These are phyloP conservation scores for Platyrinchus mystaceus DNA, from an alignment of 2,797 vertebrate species.

Conservation along the genomic window DNA sequence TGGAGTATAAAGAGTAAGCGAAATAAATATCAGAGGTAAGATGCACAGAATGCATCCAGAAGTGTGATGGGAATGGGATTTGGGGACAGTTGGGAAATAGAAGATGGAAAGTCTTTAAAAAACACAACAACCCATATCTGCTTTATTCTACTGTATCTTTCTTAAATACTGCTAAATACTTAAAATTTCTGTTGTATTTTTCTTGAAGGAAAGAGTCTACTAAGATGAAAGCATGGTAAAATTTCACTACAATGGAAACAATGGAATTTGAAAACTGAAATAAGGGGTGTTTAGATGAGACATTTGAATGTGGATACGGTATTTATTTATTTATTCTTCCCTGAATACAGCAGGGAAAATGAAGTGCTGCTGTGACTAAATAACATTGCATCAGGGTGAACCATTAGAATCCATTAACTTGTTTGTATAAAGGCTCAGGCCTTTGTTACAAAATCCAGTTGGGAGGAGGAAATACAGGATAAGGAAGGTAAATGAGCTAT, in stretches of 20 bases:
- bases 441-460: neutral
- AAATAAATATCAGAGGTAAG: neutral
- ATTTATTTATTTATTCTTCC: neutral
- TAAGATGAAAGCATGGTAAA: neutral
- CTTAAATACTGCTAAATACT: neutral
- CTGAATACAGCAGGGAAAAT: neutral
- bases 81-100: rapidly evolving
- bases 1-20: neutral
- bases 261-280: neutral
- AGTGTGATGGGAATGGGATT: rapidly evolving
- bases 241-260: neutral
- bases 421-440: neutral
- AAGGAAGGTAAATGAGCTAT: neutral
- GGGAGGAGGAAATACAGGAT: neutral
- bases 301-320: neutral
- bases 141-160: neutral
- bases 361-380: neutral
- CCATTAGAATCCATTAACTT: neutral
- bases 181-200: neutral
- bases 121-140: neutral
- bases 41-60: neutral
- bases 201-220: neutral
- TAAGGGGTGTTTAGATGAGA: neutral
- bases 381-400: neutral
- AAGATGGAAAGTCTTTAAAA: neutral